Conservation (phyloP, 2,113 vertebrate genomes). For the Jaculus jaculus region DNA sequence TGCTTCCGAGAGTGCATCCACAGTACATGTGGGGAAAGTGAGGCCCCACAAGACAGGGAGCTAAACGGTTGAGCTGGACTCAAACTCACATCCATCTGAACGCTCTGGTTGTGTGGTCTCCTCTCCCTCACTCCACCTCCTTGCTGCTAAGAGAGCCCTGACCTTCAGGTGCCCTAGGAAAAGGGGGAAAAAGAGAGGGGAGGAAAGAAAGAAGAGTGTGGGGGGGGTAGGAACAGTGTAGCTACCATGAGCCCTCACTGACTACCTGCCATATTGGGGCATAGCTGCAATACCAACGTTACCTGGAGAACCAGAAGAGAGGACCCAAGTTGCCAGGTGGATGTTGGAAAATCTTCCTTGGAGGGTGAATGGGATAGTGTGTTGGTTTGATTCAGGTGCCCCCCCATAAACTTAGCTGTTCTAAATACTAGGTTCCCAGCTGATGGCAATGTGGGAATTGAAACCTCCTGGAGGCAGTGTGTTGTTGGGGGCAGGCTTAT, state of each 20-base stretch:
- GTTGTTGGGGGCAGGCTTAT: too few relatives aligned
- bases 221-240: accelerated
- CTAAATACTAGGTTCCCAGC: too few relatives aligned
- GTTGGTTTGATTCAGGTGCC: too few relatives aligned
- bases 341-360: not conserved
- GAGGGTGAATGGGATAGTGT: not conserved
- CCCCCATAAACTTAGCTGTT: too few relatives aligned
- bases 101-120: too few relatives aligned
- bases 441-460: too few relatives aligned
- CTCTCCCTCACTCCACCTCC: not conserved
- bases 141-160: too few relatives aligned
- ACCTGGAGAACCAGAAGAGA: not conserved
- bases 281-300: not conserved
- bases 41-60: not conserved
- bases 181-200: too few relatives aligned
- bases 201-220: not conserved
- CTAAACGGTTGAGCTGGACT: not conserved
- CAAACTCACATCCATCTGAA: not conserved
- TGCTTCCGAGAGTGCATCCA: accelerated
- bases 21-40: too few relatives aligned
- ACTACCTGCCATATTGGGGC: too few relatives aligned
- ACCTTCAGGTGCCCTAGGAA: not conserved
- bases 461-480: too few relatives aligned
- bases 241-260: not conserved
- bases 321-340: too few relatives aligned